These are phyloP conservation scores for Halictus quadricinctus DNA, from an alignment of 2,888 invertebrate genomes.

Conservation along the genomic window DNA sequence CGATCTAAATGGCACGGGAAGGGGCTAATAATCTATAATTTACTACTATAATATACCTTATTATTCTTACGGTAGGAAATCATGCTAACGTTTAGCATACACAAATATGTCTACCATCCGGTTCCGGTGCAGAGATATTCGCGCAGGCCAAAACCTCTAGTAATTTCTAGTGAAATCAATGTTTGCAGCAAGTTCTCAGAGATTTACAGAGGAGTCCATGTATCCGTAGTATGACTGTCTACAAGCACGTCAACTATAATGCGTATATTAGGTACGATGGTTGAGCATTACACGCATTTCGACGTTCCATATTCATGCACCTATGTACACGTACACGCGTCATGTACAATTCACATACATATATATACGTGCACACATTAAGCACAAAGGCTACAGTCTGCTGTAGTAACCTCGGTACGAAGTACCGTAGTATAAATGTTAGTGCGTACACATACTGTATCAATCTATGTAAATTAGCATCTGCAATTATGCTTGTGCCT, in stretches of 20 bases:
- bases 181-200: slow-evolving; percentile 19
- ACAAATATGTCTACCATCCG: background rate
- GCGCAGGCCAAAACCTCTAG: background rate
- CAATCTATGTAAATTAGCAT: background rate
- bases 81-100: background rate
- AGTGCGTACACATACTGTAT: background rate
- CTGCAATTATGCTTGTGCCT: background rate
- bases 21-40: background rate
- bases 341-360: slow-evolving; percentile 16
- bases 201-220: slow-evolving; percentile 33
- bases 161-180: slow-evolving; percentile 11
- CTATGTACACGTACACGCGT: slow-evolving; percentile 32
- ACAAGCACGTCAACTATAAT: slow-evolving; percentile 51
- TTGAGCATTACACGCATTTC: slow-evolving; percentile 61
- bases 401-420: slow-evolving; percentile 13
- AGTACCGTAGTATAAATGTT: slow-evolving; percentile 4
- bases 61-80: background rate
- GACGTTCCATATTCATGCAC: slow-evolving; percentile 57
- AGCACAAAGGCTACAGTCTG: slow-evolving; percentile 37
- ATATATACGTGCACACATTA: slow-evolving; percentile 4
- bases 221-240: slow-evolving; percentile 41
- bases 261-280: slow-evolving; percentile 58
- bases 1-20: too few relatives aligned
- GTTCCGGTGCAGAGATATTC: background rate
- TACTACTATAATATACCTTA: background rate